Conservation (phyloP, 2,797 vertebrate species). For the Margarornis squamiger region DNA sequence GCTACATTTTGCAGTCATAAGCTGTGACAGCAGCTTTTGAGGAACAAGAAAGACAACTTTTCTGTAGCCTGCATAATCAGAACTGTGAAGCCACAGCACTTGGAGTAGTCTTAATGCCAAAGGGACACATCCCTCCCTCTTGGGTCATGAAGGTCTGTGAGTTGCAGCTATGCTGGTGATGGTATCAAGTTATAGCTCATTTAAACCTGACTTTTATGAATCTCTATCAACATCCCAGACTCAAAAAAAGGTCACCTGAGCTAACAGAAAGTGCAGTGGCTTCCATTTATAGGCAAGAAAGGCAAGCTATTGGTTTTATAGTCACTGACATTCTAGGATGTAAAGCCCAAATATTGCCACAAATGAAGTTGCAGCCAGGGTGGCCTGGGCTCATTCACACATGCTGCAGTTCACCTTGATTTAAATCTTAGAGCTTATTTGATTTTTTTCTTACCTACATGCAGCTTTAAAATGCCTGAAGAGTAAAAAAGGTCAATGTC, state of each 20-base stretch:
- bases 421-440: not conserved
- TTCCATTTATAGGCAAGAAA: not conserved
- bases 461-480: not conserved
- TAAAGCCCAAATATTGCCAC: not conserved
- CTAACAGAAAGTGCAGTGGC: not conserved
- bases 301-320: not conserved
- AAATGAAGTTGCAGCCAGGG: not conserved
- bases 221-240: not conserved
- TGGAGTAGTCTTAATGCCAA: not conserved
- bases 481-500: not conserved
- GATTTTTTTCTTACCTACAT: not conserved
- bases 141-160: not conserved
- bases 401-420: not conserved
- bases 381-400: not conserved
- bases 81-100: not conserved
- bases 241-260: not conserved
- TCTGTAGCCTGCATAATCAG: not conserved
- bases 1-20: accelerated
- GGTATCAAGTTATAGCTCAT: not conserved
- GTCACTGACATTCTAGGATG: accelerated
- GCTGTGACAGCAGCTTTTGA: not conserved
- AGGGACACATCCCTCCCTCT: not conserved
- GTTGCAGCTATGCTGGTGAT: not conserved
- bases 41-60: not conserved
- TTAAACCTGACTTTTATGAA: not conserved